Evolutionary conservation across 2,113 vertebrate genomes (phyloP).

Genomic region (Salvelinus fontinalis): DNA sequence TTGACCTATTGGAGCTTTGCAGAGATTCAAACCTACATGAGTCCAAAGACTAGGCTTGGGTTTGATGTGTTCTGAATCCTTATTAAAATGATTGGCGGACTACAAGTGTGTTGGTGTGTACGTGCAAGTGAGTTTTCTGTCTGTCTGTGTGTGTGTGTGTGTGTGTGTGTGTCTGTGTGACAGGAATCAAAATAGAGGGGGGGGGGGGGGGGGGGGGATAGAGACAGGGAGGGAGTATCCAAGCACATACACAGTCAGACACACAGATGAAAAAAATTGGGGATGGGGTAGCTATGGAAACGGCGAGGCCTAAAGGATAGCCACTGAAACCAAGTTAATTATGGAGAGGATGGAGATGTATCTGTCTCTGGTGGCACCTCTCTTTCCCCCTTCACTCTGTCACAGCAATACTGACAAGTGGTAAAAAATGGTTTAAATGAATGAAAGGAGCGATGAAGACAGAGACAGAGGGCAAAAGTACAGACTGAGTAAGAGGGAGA

Average conservation of each 20-base stretch:
- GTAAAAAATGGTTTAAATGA: neutral
- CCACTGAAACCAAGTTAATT: constrained; percentile 61
- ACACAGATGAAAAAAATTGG: constrained; percentile 34
- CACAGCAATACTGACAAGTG: constrained; percentile 2
- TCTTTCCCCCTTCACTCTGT: constrained; percentile 1
- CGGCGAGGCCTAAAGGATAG: constrained; percentile 53
- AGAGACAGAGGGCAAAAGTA: neutral
- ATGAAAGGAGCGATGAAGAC: neutral
- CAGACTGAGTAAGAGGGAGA: neutral
- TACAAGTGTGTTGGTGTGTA: constrained; percentile 13
- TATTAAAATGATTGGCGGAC: constrained; percentile 15
- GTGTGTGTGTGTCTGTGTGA: constrained; percentile 17
- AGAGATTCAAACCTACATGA: constrained; percentile 1
- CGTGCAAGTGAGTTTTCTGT: constrained; percentile 17
- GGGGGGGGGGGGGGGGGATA: neutral
- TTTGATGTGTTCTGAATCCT: constrained; percentile 21
- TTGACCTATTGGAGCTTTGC: constrained; percentile 13
- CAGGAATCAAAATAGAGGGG: constrained; percentile 30
- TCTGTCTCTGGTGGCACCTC: constrained; percentile 34
- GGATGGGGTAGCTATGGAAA: constrained; percentile 51
- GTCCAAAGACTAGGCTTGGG: constrained; percentile 1
- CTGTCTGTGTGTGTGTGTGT: constrained; percentile 14
- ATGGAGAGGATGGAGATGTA: constrained; percentile 47
- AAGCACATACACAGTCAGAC: constrained; percentile 37
- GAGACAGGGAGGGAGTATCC: constrained; percentile 32